These are phyloP conservation scores for Venusia cambrica DNA, from an alignment of 2,888 invertebrate species.

Conservation along the genomic window DNA sequence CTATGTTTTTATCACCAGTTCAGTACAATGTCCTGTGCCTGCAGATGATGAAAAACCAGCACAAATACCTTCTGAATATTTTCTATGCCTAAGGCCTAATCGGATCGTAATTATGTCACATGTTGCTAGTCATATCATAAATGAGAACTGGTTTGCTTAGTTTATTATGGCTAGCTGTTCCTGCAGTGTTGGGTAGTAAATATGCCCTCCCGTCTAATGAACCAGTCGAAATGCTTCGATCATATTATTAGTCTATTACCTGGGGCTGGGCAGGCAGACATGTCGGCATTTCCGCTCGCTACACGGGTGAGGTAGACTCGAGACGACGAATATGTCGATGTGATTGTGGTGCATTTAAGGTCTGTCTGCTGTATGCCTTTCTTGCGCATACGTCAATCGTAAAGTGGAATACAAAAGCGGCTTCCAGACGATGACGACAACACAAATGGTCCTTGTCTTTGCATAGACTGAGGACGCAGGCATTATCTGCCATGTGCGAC, in stretches of 20 bases:
- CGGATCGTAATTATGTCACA: neutral
- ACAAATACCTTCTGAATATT: no score
- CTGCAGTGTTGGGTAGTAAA: conserved; percentile 8
- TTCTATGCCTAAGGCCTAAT: no score
- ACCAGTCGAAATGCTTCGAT: conserved; percentile 14
- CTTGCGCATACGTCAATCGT: conserved; percentile 26
- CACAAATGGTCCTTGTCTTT: conserved; percentile 7
- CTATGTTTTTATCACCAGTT: no score
- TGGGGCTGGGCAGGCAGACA: conserved; percentile 10
- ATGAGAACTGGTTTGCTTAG: neutral
- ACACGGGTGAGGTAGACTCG: conserved; percentile 11
- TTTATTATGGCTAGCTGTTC: no score
- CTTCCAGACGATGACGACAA: conserved; percentile 17
- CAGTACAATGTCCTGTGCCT: no score
- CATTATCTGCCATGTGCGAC: no score
- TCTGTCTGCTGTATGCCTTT: conserved; percentile 13
- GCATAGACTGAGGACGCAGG: no score
- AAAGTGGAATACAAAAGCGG: conserved; percentile 21
- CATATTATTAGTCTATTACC: conserved; percentile 8
- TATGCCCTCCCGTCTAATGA: conserved; percentile 7
- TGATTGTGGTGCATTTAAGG: conserved; percentile 25
- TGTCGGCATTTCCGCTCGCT: conserved; percentile 20
- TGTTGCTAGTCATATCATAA: conserved; percentile 1
- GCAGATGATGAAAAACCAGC: no score
- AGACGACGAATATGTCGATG: conserved; percentile 15